Conservation (phyloP, 2,797 vertebrate species). For the Nannoperca australis region DNA sequence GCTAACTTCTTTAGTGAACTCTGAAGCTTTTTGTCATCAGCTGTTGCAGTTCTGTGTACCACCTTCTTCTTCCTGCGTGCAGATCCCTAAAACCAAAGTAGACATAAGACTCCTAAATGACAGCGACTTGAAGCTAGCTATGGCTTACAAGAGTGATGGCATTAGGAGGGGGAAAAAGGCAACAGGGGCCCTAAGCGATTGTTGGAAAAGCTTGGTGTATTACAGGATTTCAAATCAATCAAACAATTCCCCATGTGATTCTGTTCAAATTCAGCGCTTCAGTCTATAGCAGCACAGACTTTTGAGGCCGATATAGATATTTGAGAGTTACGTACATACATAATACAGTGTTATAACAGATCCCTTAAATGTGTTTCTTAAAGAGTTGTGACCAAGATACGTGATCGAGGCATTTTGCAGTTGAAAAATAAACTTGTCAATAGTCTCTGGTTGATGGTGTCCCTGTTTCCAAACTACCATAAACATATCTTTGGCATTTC, state of each 20-base stretch:
- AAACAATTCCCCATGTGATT: not conserved
- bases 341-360: not conserved
- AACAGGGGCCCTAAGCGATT: not conserved
- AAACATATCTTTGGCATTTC: not conserved
- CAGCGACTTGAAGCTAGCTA: not conserved
- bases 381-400: not conserved
- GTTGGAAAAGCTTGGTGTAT: not conserved
- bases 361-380: not conserved
- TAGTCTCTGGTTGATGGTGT: not conserved
- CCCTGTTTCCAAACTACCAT: not conserved
- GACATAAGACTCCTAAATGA: conserved; percentile 7
- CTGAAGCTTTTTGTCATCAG: conserved; percentile 98
- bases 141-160: not conserved
- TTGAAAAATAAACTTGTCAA: not conserved
- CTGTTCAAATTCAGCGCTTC: not conserved
- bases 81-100: conserved; percentile 85
- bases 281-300: not conserved
- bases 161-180: not conserved
- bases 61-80: conserved; percentile 99
- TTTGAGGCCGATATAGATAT: not conserved
- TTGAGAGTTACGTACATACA: not conserved
- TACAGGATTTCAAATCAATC: not conserved
- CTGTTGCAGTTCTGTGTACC: conserved; percentile 96
- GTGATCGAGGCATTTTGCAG: not conserved
- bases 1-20: conserved; percentile 97